Conservation (phyloP, 2,113 vertebrate genomes). For the Pelecanus crispus region DNA sequence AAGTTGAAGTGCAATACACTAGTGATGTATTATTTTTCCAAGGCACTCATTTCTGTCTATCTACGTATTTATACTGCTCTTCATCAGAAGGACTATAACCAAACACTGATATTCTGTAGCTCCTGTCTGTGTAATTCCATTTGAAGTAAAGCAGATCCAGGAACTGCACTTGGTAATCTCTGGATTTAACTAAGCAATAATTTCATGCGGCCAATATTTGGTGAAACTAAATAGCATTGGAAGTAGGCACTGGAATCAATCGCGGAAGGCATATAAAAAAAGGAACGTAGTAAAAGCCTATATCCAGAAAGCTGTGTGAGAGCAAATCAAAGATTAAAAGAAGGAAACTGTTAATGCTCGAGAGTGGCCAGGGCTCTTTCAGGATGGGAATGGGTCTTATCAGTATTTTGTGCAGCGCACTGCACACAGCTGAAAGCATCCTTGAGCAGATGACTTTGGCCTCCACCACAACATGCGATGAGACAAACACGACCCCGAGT, state of each 20-base stretch:
- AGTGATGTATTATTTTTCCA: background rate
- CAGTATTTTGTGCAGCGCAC: background rate
- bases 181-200: background rate
- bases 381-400: background rate
- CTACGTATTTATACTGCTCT: background rate
- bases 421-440: background rate
- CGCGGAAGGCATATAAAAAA: background rate
- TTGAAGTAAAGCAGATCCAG: background rate
- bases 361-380: background rate
- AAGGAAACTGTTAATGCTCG: background rate
- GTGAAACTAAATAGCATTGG: background rate
- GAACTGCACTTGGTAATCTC: background rate
- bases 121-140: background rate
- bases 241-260: background rate
- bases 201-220: background rate
- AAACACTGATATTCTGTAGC: background rate
- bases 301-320: background rate
- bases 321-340: background rate
- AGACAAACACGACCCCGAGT: background rate
- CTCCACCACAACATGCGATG: background rate
- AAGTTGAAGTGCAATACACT: background rate
- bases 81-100: background rate
- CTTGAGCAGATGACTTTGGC: background rate
- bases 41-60: background rate
- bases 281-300: background rate